Base-by-base conservation (phyloP, 2,797 vertebrate genomes). In the Molossus molossus region DNA sequence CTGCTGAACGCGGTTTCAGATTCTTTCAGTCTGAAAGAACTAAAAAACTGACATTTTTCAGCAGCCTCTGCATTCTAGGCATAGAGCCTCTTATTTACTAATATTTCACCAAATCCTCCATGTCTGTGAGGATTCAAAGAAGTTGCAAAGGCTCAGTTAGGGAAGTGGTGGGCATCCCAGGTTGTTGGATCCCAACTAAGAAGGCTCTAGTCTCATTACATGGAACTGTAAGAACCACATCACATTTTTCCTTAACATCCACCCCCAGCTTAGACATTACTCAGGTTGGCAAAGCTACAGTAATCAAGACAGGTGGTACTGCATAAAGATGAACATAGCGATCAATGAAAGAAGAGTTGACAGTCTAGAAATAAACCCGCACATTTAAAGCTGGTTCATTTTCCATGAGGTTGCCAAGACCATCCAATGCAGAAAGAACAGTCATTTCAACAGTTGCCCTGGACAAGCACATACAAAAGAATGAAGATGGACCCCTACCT, bases 71-170 rank as follows among this genome's bases (percentile, higher is more conserved):
- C 40, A 1, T 1, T n/a, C 20, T n/a, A 9, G 7, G 64, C 5
- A 33, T 17, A 67, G 3, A 72, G 62, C 29, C 60, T 64, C 64
- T 70, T 29, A 15, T 9, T 70, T 23, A 64, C 60, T 72, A 57
- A 12, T 13, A 57, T 21, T 21, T 65, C 79, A 60, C 40, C 84
- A 88, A 50, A 65, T 6, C 27, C 37, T 29, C 45, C 20, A 3
- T 21, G 2, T 21, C 76, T 0, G 0, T 20, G n/a, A 69, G n/a
- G 65, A 69, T 69, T 69, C 33, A n/a, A 29, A 77, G 60, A 29
- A 12, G 48, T 0, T 7, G 2, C 0, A 0, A 27, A 0, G 58
- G 57, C 50, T 60, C 37, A 9, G 27, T 14, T 1, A 60, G 45
- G 15, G 29, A 70, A 18, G 62, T 8, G 5, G 69, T 0, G 2